A percentile compares a stretch with the other conserved stretches of the same genome.
phyloP scores from a whole-genome alignment of 64 coral and sea anemone genomes.

The Hydrozoanthus tunicans region DNA sequence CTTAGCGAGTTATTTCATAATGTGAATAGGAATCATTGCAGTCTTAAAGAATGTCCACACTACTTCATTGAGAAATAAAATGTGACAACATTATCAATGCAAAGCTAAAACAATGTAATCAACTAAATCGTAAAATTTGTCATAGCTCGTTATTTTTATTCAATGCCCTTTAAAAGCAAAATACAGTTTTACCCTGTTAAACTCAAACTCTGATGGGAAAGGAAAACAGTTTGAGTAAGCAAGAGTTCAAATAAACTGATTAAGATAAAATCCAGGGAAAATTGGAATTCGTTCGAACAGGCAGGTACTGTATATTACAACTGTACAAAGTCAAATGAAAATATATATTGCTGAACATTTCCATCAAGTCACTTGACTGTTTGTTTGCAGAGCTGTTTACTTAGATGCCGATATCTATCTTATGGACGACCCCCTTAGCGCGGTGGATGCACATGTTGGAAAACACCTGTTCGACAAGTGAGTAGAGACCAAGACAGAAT shows the following conservation, averaged over 20 bases:
- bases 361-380: not conserved
- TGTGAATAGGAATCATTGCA: not conserved
- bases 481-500: not conserved
- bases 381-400: slow-evolving; percentile 33
- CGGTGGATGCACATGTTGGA: slow-evolving; percentile 62
- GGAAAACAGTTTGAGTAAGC: not conserved
- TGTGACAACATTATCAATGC: not conserved
- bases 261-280: not conserved
- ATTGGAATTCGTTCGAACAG: not conserved
- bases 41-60: not conserved
- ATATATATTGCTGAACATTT: not conserved
- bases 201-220: not conserved
- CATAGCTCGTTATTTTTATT: no score
- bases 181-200: no score
- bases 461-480: slow-evolving; percentile 58
- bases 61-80: not conserved
- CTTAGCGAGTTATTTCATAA: not conserved
- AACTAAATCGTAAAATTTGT: no score
- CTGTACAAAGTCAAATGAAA: no score
- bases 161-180: no score
- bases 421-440: slow-evolving; percentile 54
- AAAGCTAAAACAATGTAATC: no score
- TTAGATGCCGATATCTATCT: slow-evolving; percentile 41
- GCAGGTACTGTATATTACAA: no score
- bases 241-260: not conserved